phyloP scores from a whole-genome alignment of 2,888 invertebrate genomes.

The Lithophane semibrunnea region DNA sequence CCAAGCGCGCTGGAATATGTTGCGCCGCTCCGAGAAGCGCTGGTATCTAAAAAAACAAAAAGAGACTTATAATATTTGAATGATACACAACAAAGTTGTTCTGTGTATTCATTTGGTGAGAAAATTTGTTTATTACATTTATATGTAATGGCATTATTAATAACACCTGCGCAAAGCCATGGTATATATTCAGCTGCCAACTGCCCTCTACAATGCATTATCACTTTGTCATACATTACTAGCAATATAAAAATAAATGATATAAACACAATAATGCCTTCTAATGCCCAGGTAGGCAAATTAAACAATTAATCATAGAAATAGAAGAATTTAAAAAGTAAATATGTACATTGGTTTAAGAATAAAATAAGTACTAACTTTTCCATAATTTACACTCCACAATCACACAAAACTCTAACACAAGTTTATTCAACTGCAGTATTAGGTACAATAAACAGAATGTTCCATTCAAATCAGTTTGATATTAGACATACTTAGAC shows the following conservation, averaged over 20 bases:
- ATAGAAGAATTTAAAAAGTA: too few relatives aligned
- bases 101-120: background rate
- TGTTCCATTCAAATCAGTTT: slow-evolving; percentile 47
- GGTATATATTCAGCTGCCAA: background rate
- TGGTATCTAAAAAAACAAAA: slow-evolving; percentile 77
- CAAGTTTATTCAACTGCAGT: slow-evolving; percentile 20
- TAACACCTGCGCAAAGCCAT: background rate
- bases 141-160: background rate
- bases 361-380: slow-evolving; percentile 41
- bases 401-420: slow-evolving; percentile 9
- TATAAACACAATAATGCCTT: background rate
- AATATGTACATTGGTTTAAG: background rate
- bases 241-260: background rate
- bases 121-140: background rate
- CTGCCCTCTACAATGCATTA: background rate
- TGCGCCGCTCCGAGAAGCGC: slow-evolving; percentile 81
- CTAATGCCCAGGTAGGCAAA: background rate
- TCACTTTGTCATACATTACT: background rate
- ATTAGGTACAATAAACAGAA: slow-evolving; percentile 12
- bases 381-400: slow-evolving; percentile 28
- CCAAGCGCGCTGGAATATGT: slow-evolving; percentile 75
- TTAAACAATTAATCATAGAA: background rate
- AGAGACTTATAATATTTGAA: background rate
- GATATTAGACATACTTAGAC: background rate
- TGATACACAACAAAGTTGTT: background rate